Evolutionary conservation across 2,888 invertebrate species (phyloP), one percentile per base, ranked within the genome.

Genomic region (Drosophila anomelani): DNA sequence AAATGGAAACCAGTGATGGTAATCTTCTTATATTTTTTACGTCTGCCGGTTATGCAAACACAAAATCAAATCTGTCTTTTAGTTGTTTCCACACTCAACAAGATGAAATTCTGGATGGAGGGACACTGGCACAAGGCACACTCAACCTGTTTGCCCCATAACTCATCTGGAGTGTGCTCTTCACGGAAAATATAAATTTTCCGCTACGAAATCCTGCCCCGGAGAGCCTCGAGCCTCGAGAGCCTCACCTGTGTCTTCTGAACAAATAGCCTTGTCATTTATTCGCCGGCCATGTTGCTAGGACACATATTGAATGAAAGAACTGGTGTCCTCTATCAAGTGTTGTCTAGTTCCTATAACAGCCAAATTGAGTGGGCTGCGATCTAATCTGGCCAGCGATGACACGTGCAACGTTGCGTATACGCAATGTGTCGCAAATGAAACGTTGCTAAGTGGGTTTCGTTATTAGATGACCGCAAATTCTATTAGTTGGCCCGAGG

Each of bases 211-310:
- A 61, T 56, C 41, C 69, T 36, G 69, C 34, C 53, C 36, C 36
- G 69, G 38, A 54, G 53, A 58, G 69, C 69, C 56, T 38, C 26
- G 51, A 49, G 43, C 66, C 49, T 34, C 20, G 51, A 15, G 51
- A 15, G 51, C 15, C 23, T 46, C 69, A 69, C 66, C 68, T 68
- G 68, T 43, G 68, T 39, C 53, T 9, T 70, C 76, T 70, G 73
- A 85, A 85, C 76, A 85, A 82, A 85, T 85, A 73, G 75, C 70
- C 71, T 53, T 67, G 75, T 77, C 69, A 82, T 83, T 83, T 82
- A 79, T 77, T 67, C 57, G 64, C 17, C 29, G 57, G 61, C 73
- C 56, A 51, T 62, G 79, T 82, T 80, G 83, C 85, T 75, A 83
- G 83, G 83, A 79, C 78, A 83, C 83, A 85, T 80, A 82, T 84